Base-by-base conservation (phyloP, 2,797 vertebrate genomes). In the Phrynocephalus vlangalii region DNA sequence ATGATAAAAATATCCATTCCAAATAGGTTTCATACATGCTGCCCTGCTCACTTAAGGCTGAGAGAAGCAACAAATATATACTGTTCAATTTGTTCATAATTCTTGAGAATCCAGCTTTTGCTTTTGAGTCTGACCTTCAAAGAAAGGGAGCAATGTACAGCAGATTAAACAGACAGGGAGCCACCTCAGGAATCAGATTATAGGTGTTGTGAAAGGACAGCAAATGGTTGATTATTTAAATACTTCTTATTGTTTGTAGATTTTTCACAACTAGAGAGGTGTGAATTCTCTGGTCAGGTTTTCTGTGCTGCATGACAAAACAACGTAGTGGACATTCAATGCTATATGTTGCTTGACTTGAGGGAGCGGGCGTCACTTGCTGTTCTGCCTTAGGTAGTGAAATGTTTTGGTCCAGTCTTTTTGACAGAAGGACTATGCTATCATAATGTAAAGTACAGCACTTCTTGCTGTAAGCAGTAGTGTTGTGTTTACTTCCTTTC, bases 21-120 rank as follows among this genome's bases (percentile, higher is more conserved):
- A 80, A 80, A 38, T 26, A 60, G 75, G 78, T 85, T 88, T 79
- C 68, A 77, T 72, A 75, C 84, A 20, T 73, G 81, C 91, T 77
- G 33, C 0, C 60, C 68, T 71, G 20, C 70, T 6, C 3, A 11
- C 86, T 84, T 82, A 30, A 88, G 92, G 60, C 71, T 20, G 79
- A 77, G 28, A 66, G 79, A 88, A 15, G 67, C 13, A 24, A 79
- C 71, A 89, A 66, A 71, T 66, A 60, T 52, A n/a, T 28, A 38
- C 7, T 26, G 33, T 48, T 78, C 20, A 15, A 24, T 75, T 16
- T 56, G 38, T 33, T 79, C 8, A 56, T 56, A 56, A 3, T 56
- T 10, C 13, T 71, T 56, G 68, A 72, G 50, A 80, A 80, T 20
- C 18, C 26, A 10, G 15, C 18, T 80, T 86, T 80, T n/a, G 50